These are phyloP conservation scores for Archivesica marissinica DNA, from an alignment of 1,140 invertebrate species.

Conservation along the genomic window DNA sequence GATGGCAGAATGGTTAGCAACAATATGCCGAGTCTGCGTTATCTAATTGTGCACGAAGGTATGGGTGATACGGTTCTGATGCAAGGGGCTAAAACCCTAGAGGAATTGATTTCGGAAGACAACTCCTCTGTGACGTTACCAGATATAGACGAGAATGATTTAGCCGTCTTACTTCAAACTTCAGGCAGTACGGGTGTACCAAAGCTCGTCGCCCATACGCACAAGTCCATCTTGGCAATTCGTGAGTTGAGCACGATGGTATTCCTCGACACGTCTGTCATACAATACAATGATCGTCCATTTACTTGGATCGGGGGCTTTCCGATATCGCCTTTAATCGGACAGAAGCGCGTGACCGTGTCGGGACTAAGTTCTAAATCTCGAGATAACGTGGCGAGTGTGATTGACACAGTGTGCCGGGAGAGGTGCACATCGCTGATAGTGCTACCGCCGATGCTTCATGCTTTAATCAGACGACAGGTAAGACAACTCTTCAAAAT, in stretches of 20 bases:
- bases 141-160: background rate
- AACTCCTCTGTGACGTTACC: background rate
- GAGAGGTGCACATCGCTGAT: background rate
- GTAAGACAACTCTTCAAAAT: no score
- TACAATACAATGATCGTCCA: conserved; percentile 20
- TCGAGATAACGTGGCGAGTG: background rate
- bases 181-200: conserved; percentile 48
- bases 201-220: conserved; percentile 15
- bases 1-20: background rate
- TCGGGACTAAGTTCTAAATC: conserved; percentile 3
- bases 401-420: background rate
- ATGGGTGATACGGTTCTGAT: background rate
- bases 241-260: background rate
- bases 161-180: conserved; percentile 22
- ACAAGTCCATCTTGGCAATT: background rate
- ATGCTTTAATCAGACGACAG: background rate
- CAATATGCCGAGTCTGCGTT: conserved; percentile 4
- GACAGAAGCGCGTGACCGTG: background rate
- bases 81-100: background rate
- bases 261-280: background rate
- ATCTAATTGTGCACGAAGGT: conserved; percentile 5
- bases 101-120: background rate
- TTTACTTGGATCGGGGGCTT: conserved; percentile 36
- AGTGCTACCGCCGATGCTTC: background rate
- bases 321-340: conserved; percentile 8